Percentiles rank a stretch among this genome's conserved stretches.
Evolutionary conservation across 2,113 vertebrate genomes (phyloP).

Genomic region (rabbit (Oryctolagus cuniculus)): DNA sequence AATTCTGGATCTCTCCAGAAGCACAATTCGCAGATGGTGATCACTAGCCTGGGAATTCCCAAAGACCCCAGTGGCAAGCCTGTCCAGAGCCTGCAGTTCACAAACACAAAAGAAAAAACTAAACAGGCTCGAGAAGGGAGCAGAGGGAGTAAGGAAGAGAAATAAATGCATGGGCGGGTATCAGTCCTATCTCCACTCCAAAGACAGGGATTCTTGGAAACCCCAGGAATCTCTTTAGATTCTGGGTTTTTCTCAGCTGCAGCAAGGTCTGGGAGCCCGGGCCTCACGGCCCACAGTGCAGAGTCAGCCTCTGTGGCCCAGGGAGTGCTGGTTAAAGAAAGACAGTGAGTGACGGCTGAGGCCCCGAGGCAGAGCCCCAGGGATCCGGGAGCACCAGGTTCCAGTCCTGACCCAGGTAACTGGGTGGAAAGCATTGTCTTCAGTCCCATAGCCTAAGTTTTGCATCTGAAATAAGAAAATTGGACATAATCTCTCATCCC

Average conservation of each 20-base stretch:
- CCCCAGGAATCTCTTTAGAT: background rate
- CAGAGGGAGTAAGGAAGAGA: background rate
- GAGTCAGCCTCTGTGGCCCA: background rate
- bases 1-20: background rate
- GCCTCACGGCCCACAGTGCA: background rate
- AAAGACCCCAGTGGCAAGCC: background rate
- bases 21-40: background rate
- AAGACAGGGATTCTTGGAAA: background rate
- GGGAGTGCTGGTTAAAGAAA: background rate
- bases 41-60: background rate
- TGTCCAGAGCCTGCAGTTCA: background rate
- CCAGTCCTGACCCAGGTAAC: background rate
- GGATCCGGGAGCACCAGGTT: background rate
- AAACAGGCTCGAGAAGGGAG: background rate
- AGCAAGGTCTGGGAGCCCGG: background rate
- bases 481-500: background rate
- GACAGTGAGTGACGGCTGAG: background rate
- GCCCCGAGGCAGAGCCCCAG: background rate
- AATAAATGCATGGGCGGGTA: background rate
- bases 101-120: background rate
- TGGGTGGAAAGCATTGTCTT: too few species aligned
- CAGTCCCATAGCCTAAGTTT: background rate
- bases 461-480: background rate
- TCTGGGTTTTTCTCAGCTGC: background rate
- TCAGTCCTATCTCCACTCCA: background rate